These are phyloP conservation scores for Lacerta bilineata DNA, from an alignment of 2,797 vertebrate species.

Conservation along the genomic window DNA sequence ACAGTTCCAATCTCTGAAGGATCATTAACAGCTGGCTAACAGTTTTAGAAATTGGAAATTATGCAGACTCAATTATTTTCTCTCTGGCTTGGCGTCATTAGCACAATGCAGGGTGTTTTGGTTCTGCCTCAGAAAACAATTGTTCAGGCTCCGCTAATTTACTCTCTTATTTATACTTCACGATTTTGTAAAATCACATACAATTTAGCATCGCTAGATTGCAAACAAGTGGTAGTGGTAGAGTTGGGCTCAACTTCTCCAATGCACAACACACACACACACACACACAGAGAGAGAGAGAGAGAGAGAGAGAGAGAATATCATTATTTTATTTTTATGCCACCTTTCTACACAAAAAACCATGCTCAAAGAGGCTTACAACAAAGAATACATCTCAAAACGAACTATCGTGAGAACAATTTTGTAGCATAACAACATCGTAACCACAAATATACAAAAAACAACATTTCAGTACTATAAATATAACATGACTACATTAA, in stretches of 20 bases:
- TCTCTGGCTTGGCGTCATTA: slow-evolving; percentile 51
- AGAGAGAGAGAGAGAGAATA: no score
- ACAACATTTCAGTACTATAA: no score
- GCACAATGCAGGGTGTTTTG: slow-evolving; percentile 10
- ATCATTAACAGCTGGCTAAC: slow-evolving; percentile 43
- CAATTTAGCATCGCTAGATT: slow-evolving; percentile 1
- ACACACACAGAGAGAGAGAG: no score
- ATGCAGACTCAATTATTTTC: slow-evolving; percentile 47
- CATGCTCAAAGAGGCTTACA: no score
- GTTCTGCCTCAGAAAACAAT: slow-evolving; percentile 54
- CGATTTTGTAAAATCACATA: slow-evolving; percentile 37
- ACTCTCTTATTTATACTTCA: slow-evolving; percentile 46
- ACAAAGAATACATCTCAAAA: no score
- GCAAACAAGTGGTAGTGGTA: slow-evolving; percentile 23
- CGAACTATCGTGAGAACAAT: no score
- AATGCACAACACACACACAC: not conserved
- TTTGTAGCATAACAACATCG: no score
- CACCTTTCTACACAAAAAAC: no score
- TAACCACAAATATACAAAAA: no score
- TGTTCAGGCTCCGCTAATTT: slow-evolving; percentile 52
- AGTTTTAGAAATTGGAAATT: slow-evolving; percentile 59
- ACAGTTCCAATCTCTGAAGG: slow-evolving; percentile 39
- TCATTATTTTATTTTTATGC: no score
- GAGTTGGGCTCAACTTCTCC: not conserved
- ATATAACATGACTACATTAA: no score